phyloP scores from a whole-genome alignment of 2,113 vertebrate species.

The human (Homo sapiens) region DNA sequence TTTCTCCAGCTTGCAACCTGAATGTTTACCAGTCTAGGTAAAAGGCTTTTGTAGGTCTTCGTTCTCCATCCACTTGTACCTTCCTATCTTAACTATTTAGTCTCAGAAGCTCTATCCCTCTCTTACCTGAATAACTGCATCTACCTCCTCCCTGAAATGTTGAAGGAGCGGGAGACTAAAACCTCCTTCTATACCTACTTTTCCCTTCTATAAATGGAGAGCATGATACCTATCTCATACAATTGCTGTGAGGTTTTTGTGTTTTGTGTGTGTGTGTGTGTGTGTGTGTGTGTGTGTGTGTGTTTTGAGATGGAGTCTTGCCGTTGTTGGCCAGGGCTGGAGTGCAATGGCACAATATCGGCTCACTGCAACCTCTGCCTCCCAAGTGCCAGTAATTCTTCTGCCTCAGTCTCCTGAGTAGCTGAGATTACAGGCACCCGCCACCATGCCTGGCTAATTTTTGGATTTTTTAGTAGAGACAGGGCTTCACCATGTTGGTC shows the following conservation, averaged over 20 bases:
- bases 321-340: too few species aligned
- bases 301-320: too few species aligned
- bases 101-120: not conserved
- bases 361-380: too few species aligned
- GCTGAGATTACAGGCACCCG: too few species aligned
- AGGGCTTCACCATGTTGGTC: too few species aligned
- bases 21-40: not conserved
- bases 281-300: too few species aligned
- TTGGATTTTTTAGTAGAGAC: too few species aligned
- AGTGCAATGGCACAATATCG: too few species aligned
- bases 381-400: too few species aligned
- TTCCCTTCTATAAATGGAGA: not conserved
- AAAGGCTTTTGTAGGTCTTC: not conserved
- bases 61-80: not conserved
- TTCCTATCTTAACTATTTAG: not conserved
- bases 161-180: not conserved
- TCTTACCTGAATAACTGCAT: not conserved
- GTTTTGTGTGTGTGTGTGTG: too few species aligned
- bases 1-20: conserved; percentile 32
- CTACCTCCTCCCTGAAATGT: not conserved
- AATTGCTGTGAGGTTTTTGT: not conserved
- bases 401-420: too few species aligned
- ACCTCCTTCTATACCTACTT: not conserved
- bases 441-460: too few species aligned
- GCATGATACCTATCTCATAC: not conserved